Base-by-base conservation (phyloP, 2,888 invertebrate species). In the Exephanes ischioxanthus region DNA sequence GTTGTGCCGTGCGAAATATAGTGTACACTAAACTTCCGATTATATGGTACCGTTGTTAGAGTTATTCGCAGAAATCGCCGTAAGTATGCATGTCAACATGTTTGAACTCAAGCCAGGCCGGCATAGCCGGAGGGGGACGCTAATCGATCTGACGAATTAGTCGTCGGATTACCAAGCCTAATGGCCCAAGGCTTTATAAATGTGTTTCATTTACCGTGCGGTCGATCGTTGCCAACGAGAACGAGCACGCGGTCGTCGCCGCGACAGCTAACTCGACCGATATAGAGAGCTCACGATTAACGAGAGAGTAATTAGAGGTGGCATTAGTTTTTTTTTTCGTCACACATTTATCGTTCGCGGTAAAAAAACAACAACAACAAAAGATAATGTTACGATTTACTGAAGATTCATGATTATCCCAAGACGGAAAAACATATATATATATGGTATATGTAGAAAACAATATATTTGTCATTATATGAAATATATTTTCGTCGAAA, bases 131-230 rank as follows among this genome's bases (percentile, higher is more conserved):
- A 22, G 22, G 30, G 37, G 48, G 45, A 71, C 79, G 75, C 53
- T 37, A 84, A 84, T 84, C 83, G 79, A 84, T 80, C 79, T 80
- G 79, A 68, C 79, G 83, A 84, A 80, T 80, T 79, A 80, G 75
- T n/a, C 72, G 72, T 66, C 72, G 72, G 53, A 72, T 73, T 80
- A 55, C 30, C 30, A 30, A 19, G 73, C 70, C 75, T 70, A 70
- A 80, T 75, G 75, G 75, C 68, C 70, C 53, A 33, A 53, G 70
- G 79, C 53, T 71, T 79, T 80, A 79, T 71, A 79, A 84, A 84
- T 80, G 80, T 33, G 80, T 80, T 84, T 80, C 83, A 80, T 84
- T 84, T 71, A 76, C 45, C n/a, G 30, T 55, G 80, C 80, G 83
- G 83, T 80, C 70, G 75, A 75, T 80, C 83, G 75, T 26, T 80